A percentile compares a stretch with the other conserved stretches of the same genome.
Conservation (phyloP, 2,797 vertebrate species). For the Eulemur albifrons region DNA sequence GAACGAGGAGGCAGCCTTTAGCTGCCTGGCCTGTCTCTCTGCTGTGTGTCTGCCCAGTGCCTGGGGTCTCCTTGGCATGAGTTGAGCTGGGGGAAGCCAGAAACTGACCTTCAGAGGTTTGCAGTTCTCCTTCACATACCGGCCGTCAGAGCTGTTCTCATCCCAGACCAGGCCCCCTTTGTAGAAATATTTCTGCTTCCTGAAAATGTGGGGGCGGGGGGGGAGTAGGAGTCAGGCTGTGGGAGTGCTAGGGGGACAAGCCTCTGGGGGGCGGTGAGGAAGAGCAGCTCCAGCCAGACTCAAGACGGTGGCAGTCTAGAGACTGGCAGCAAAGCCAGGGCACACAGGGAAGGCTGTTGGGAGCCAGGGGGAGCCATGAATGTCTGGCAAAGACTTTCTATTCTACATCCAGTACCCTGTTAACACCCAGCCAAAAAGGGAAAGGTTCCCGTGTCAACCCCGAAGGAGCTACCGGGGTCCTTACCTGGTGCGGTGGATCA, state of each 20-base stretch:
- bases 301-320: not conserved
- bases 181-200: slow-evolving; percentile 90
- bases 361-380: not conserved
- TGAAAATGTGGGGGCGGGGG: slow-evolving; percentile 37
- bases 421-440: not conserved
- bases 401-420: not conserved
- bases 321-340: not conserved
- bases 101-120: slow-evolving; percentile 86
- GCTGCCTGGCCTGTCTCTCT: slow-evolving; percentile 46
- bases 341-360: not conserved
- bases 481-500: slow-evolving; percentile 88
- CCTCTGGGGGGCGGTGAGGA: not conserved
- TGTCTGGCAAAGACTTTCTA: not conserved
- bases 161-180: slow-evolving; percentile 88
- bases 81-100: not conserved
- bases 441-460: not conserved
- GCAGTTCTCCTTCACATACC: slow-evolving; percentile 89
- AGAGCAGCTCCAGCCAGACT: not conserved
- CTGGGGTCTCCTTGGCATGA: slow-evolving; percentile 54
- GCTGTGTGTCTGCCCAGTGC: slow-evolving; percentile 51
- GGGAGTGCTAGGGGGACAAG: not conserved
- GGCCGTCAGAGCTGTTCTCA: slow-evolving; percentile 86
- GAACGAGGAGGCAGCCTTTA: not conserved
- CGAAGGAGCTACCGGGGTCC: not conserved
- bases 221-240: not conserved